Evolutionary conservation across 1,140 invertebrate genomes (phyloP).

Genomic region (Eumaeus atala): DNA sequence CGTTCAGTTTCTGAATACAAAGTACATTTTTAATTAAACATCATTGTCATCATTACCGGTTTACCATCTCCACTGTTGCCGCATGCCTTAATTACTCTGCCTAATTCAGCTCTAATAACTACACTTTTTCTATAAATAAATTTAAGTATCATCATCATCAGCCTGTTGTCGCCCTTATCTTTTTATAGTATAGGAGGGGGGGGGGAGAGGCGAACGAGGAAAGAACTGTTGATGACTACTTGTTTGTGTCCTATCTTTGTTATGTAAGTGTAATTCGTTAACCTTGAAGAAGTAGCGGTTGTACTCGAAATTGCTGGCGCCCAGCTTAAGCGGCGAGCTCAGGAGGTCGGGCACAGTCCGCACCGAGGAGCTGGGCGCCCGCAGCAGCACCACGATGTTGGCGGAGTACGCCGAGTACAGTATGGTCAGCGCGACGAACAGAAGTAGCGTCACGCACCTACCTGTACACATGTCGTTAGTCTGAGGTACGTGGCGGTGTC

Average conservation of each 20-base stretch:
- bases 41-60: no score
- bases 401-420: constrained; percentile 76
- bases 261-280: no score
- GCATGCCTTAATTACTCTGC: no score
- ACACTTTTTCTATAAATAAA: no score
- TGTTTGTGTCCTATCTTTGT: no score
- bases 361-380: constrained; percentile 77
- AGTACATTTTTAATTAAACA: not conserved
- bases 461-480: constrained; percentile 66
- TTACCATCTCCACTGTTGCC: no score
- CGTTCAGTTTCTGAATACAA: constrained; percentile 73
- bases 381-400: constrained; percentile 78
- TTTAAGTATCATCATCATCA: no score
- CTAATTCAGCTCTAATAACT: no score
- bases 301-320: constrained; percentile 76
- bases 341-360: constrained; percentile 75
- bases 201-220: no score
- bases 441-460: constrained; percentile 77
- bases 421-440: constrained; percentile 75
- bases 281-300: constrained; percentile 78
- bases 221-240: no score
- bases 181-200: no score
- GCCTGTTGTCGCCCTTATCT: no score
- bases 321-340: constrained; percentile 74
- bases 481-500: not conserved